Evolutionary conservation across 1,140 invertebrate genomes (phyloP).

Genomic region (Pomacea maculata): DNA sequence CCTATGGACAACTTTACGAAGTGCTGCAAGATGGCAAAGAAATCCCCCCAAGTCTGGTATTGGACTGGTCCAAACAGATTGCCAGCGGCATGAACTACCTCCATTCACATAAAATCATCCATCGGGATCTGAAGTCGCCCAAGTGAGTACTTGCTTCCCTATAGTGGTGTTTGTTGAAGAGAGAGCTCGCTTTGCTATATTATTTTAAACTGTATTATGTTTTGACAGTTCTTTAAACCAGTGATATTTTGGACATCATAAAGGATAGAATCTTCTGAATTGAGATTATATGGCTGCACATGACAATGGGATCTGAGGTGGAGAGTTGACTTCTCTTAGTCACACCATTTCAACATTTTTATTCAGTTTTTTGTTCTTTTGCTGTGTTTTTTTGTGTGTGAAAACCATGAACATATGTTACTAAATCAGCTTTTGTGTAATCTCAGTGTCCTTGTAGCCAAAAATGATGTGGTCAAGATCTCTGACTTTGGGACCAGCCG

Average conservation of each 20-base stretch:
- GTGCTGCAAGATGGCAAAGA: slow-evolving; percentile 82
- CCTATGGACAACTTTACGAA: slow-evolving; percentile 92
- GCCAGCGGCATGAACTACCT: slow-evolving; percentile 96
- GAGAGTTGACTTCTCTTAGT: too few species aligned
- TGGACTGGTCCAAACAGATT: slow-evolving; percentile 95
- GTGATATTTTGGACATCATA: too few species aligned
- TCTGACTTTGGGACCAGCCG: slow-evolving; percentile 97
- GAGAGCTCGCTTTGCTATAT: slow-evolving; percentile 6
- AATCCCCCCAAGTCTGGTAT: slow-evolving; percentile 83
- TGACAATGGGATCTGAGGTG: too few species aligned
- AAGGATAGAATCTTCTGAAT: too few species aligned
- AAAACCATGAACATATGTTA: neutral
- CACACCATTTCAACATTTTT: too few species aligned
- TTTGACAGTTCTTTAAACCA: neutral
- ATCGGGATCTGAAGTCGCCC: slow-evolving; percentile 82
- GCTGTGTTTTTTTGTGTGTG: neutral
- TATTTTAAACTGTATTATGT: neutral
- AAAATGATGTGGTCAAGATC: slow-evolving; percentile 92
- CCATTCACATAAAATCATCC: slow-evolving; percentile 96
- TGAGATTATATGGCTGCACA: too few species aligned
- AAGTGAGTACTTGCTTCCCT: slow-evolving; percentile 76
- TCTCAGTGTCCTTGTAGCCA: slow-evolving; percentile 90
- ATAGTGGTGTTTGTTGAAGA: neutral
- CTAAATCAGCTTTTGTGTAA: slow-evolving; percentile 15
- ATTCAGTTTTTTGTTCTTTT: neutral